Base-by-base conservation (phyloP, 2,888 invertebrate genomes). In the Mayetiola destructor region DNA sequence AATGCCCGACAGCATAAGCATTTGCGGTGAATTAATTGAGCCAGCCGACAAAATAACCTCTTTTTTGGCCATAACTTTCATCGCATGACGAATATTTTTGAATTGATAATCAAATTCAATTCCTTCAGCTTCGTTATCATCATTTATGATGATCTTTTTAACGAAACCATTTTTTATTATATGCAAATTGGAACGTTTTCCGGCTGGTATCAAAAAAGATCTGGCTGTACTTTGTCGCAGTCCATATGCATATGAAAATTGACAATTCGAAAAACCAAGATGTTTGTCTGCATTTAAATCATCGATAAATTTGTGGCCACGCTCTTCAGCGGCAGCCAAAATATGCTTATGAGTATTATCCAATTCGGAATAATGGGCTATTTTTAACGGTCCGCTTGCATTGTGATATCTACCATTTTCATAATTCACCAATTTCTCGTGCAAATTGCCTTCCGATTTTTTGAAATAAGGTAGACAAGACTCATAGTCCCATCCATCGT, bases 361-460 rank as follows among this genome's bases (percentile, higher is more conserved):
- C 5, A 18, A 20, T 20, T 9, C 39, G 18, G 3, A 39, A 39
- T 5, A 39, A 39, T n/a, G n/a, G 3, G 3, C 39, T 2, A 39
- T 10, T 18, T 39, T 39, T 18, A 9, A 10, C 3, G 10, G 18
- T 16, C 39, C 39, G 6, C 6, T 18, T 3, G 16, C 16, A 39
- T 18, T 39, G 39, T 39, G 39, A 39, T 39, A 39, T 9, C 18
- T 5, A 8, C 55, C 56, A 32, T 40, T 63, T 74, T 77, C 29
- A 71, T 83, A 65, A 81, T 82, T 60, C 1, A 89, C 88, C 64
- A 92, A 74, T 67, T 91, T 91, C 0, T 91, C 91, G 69, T 88
- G 93, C 61, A 86, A 76, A 71, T 90, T 91, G 68, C 92, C 91
- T 68, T 89, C 76, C 0, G 89, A 89, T 68, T 92, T 92, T 66